Evolutionary conservation across 2,888 invertebrate species (phyloP).

Genomic region (Sarcophaga subvicina): DNA sequence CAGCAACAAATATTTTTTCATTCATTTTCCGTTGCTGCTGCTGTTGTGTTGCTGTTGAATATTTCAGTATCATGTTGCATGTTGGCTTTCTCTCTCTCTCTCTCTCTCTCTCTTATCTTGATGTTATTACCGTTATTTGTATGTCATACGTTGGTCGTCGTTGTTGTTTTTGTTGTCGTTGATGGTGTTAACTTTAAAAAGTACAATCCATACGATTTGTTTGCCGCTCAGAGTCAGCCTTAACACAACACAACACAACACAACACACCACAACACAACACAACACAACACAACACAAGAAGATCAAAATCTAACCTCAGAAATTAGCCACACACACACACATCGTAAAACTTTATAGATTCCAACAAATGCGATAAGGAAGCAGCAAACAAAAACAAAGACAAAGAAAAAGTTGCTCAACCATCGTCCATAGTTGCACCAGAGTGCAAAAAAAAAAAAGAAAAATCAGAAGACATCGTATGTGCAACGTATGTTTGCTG

Average conservation of each 20-base stretch:
- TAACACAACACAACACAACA: background rate
- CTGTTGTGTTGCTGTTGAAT: background rate
- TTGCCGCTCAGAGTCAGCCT: constrained; percentile 4
- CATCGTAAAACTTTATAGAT: constrained; percentile 58
- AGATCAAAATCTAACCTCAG: constrained; percentile 64
- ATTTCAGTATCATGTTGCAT: constrained; percentile 46
- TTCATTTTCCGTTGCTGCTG: constrained; percentile 2
- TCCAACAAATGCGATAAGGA: constrained; percentile 53
- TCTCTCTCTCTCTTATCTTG: background rate
- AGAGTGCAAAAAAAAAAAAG: background rate
- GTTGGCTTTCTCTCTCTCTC: background rate
- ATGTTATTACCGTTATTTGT: background rate
- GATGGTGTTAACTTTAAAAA: constrained; percentile 58
- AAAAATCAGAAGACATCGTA: background rate
- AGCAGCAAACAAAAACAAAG: constrained; percentile 16
- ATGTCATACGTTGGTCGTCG: constrained; percentile 5
- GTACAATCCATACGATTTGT: constrained; percentile 58
- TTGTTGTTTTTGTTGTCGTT: constrained; percentile 15
- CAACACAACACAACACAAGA: too few relatives aligned
- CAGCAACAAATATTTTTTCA: constrained; percentile 38
- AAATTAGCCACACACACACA: constrained; percentile 46
- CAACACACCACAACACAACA: background rate
- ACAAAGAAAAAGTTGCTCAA: background rate
- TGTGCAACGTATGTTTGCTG: too few relatives aligned
- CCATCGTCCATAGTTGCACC: background rate